A percentile compares a stretch with the other conserved stretches of the same genome.
These are phyloP conservation scores for Margarornis squamiger DNA, from an alignment of 2,797 vertebrate genomes.

Conservation along the genomic window DNA sequence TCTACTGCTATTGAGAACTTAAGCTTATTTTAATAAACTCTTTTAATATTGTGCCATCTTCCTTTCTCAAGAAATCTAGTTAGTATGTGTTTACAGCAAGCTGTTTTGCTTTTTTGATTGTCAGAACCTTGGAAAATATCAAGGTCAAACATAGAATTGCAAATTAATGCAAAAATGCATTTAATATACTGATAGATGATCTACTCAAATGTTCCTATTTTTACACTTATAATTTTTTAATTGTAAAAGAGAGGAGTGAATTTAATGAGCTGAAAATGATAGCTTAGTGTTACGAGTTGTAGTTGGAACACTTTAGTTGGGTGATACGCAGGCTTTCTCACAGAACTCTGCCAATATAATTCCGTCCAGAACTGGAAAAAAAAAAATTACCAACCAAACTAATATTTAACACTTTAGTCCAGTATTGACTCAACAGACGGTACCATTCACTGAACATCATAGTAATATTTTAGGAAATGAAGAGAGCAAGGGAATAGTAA, in stretches of 20 bases:
- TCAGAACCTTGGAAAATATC: slow-evolving; percentile 52
- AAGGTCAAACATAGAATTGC: slow-evolving; percentile 55
- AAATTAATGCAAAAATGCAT: slow-evolving; percentile 52
- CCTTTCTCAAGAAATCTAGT: neutral
- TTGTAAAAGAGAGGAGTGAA: slow-evolving; percentile 5
- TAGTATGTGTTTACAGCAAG: slow-evolving; percentile 30
- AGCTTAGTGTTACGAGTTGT: neutral
- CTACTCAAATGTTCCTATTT: slow-evolving; percentile 36
- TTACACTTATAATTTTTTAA: slow-evolving; percentile 43
- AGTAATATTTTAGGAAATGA: neutral
- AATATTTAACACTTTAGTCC: neutral
- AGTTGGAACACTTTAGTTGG: neutral
- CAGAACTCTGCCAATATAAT: neutral
- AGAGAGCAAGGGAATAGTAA: neutral
- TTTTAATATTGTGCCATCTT: neutral
- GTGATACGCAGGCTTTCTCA: neutral
- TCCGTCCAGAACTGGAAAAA: neutral
- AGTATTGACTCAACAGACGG: neutral
- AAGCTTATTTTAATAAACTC: neutral
- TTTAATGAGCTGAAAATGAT: slow-evolving; percentile 18
- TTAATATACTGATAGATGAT: slow-evolving; percentile 37
- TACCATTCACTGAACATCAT: neutral
- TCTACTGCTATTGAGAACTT: slow-evolving; percentile 10
- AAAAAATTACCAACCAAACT: neutral
- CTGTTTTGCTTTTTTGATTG: slow-evolving; percentile 28